Conservation (phyloP, 2,797 vertebrate species). For the Hydrolagus colliei region DNA sequence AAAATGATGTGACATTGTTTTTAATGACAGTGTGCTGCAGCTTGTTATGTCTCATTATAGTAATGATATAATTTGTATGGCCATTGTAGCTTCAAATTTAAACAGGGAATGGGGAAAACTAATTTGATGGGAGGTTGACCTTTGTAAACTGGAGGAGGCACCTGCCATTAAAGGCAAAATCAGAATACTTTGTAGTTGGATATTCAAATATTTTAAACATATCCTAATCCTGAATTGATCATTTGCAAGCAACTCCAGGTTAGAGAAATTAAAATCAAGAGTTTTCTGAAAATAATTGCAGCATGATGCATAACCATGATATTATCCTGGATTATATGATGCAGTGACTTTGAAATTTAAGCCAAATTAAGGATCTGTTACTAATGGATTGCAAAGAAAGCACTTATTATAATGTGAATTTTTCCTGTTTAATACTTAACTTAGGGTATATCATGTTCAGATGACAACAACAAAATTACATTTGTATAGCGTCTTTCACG, state of each 20-base stretch:
- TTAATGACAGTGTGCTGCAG: conserved; percentile 64
- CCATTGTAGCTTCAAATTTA: conserved; percentile 85
- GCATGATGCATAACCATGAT: background rate
- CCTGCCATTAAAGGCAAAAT: background rate
- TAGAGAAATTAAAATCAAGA: background rate
- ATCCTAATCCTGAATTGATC: background rate
- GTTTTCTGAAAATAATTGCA: background rate
- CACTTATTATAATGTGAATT: background rate
- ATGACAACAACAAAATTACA: too few relatives aligned
- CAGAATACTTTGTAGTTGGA: background rate
- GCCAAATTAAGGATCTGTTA: background rate
- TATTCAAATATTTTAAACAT: background rate
- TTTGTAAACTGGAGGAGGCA: conserved; percentile 50
- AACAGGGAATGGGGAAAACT: conserved; percentile 87
- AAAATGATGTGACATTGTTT: conserved; percentile 62
- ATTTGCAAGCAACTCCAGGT: background rate
- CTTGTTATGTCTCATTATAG: conserved; percentile 60
- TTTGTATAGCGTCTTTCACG: too few relatives aligned
- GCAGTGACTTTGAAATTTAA: background rate
- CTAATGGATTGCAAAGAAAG: background rate
- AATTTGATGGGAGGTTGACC: conserved; percentile 83
- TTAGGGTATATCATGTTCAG: too few relatives aligned
- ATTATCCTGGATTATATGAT: background rate
- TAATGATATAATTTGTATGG: conserved; percentile 89
- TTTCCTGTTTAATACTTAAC: background rate